Conservation (phyloP, 2,888 invertebrate species). For the Lumbricus terrestris region DNA sequence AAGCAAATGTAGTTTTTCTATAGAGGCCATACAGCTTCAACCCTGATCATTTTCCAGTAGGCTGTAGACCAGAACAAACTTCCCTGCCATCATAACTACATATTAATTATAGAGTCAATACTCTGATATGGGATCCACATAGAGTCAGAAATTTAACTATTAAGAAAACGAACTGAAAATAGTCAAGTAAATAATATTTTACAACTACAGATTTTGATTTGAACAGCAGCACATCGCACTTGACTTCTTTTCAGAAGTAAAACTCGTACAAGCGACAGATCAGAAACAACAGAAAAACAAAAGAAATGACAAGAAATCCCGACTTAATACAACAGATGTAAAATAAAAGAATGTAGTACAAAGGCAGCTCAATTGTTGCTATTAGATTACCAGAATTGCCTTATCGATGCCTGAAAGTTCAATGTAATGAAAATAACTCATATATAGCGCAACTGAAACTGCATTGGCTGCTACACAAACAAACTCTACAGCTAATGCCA, state of each 20-base stretch:
- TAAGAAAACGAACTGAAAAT: not conserved
- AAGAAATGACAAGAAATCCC: not conserved
- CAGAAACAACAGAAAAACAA: not conserved
- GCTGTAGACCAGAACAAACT: too few species aligned
- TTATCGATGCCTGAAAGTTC: not conserved
- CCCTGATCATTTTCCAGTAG: too few species aligned
- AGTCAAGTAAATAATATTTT: not conserved
- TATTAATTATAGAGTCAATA: too few species aligned
- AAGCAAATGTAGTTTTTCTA: too few species aligned
- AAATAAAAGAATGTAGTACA: not conserved
- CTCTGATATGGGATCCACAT: too few species aligned
- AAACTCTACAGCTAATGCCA: not conserved
- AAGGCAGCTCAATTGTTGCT: not conserved
- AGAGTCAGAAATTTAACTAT: too few species aligned
- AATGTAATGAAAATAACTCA: not conserved
- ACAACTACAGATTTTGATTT: not conserved
- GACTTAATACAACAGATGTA: not conserved
- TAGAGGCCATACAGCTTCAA: too few species aligned
- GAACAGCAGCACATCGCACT: not conserved
- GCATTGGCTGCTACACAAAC: not conserved
- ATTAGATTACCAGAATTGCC: not conserved
- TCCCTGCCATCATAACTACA: too few species aligned
- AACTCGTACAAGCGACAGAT: not conserved
- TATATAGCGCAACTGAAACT: not conserved
- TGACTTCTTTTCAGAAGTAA: not conserved